Base-by-base conservation (phyloP, 2,113 vertebrate genomes). In the Odobenus rosmarus region DNA sequence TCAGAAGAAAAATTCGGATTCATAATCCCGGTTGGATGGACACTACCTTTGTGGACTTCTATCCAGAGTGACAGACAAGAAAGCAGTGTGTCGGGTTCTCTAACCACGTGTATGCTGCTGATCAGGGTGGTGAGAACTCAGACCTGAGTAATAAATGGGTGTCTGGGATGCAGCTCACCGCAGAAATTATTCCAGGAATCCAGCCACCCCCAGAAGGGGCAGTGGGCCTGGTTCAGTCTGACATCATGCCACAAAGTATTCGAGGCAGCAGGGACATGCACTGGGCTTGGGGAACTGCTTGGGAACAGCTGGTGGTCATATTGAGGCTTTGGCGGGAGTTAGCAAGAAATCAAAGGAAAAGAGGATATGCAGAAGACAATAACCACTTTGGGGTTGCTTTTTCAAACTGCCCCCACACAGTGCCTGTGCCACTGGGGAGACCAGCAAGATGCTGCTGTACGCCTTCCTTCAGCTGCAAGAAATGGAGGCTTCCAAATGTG, bases 151-250 rank as follows among this genome's bases (percentile, higher is more conserved):
- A 57, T 13, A 76, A 59, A 74, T 0, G 18, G 13, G 49, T 8
- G 21, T 42, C 67, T 84, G 93, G 57, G 55, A 36, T 24, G 57
- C 1, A 92, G 88, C 31, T 64, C 82, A 67, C 57, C 23, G 92
- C 59, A 90, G 96, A 53, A 89, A 23, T 90, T 96, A 94, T 23
- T 46, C 19, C 33, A 88, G 97, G 97, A 95, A 62, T 72, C 89
- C 28, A 0, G 92, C 55, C 53, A 49, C 71, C 62, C 61, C 88
- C 85, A 76, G 95, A 71, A 98, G 93, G 89, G 61, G 33, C 93
- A 69, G 91, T 1, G 53, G 74, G 72, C 79, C 88, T 1, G 26
- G 64, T 62, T 90, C 39, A 61, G 88, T 51, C 67, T 39, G 9
- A 33, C 33, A 0, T 83, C 51, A 87, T 31, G 96, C 62, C 1